Base-by-base conservation (phyloP, 2,113 vertebrate species). In the Hystrix brachyura region DNA sequence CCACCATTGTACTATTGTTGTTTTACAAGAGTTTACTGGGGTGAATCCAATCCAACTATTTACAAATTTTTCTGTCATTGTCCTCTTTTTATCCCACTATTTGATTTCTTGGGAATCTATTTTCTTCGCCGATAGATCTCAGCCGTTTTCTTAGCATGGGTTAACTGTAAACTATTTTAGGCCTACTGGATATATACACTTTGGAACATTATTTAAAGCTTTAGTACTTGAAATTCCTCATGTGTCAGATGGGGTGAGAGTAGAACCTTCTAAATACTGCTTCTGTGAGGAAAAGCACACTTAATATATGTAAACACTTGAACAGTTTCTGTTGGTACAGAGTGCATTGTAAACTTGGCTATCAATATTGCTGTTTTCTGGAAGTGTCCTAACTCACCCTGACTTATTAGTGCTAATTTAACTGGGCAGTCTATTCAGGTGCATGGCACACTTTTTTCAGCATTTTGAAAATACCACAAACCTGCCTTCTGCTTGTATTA, bases 241-340 rank as follows among this genome's bases (percentile, higher is more conserved):
- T n/a, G 7, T 13, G 0, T 15, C 4, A 25, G n/a, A 8, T 32
- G 3, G 7, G 23, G 7, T 10, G 0, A 34, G 19, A 48, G 9
- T 0, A 8, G 10, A 29, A 4, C 5, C 38, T 23, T 72, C 87
- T 27, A 19, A 13, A 46, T 4, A 14, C 13, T 14, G 53, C 29
- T 38, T 57, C 29, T 7, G 21, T 15, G 27, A 46, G 10, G 57
- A 59, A 4, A 19, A 23, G 6, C 29, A 51, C 7, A 48, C 27
- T 7, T 19, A 8, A 1, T 12, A 3, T 0, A 25, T 11, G 29
- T 1, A 5, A 38, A 21, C 14, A 25, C 23, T 7, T 7, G 86
- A 17, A 38, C 15, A 65, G n/a, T 1, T 27, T 55, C 87, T 43
- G 5, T 11, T 9, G 9, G 13, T 17, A 1, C 4, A 38, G 1